These are phyloP conservation scores for Dione vanillae DNA, from an alignment of 2,888 invertebrate species.

Conservation along the genomic window DNA sequence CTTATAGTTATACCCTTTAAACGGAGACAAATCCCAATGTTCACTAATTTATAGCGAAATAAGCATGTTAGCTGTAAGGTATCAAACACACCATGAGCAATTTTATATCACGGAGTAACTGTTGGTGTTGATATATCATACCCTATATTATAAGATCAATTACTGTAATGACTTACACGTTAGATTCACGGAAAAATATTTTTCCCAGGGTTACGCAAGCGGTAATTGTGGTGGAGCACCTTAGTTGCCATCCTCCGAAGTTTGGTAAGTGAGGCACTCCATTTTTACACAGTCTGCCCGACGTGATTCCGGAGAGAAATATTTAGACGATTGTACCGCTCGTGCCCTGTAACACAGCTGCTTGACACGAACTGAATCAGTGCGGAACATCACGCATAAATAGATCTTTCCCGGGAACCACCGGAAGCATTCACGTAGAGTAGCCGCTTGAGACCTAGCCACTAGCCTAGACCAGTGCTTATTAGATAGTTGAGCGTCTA, in stretches of 20 bases:
- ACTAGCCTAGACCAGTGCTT: conserved; percentile 72
- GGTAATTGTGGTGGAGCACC: conserved; percentile 85
- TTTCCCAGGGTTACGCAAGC: conserved; percentile 85
- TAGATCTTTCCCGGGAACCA: conserved; percentile 83
- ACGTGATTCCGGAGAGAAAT: conserved; percentile 84
- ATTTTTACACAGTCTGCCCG: conserved; percentile 83
- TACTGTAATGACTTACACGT: conserved; percentile 82
- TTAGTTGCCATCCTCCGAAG: conserved; percentile 84
- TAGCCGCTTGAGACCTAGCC: conserved; percentile 76
- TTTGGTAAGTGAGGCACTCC: conserved; percentile 85
- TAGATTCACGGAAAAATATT: conserved; percentile 85
- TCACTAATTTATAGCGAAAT: conserved; percentile 66
- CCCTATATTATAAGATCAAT: conserved; percentile 71
- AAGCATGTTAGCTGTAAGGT: conserved; percentile 76
- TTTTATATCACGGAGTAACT: conserved; percentile 65
- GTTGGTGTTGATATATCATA: conserved; percentile 57
- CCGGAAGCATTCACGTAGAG: conserved; percentile 78
- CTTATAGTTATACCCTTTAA: conserved; percentile 55
- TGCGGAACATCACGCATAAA: conserved; percentile 83
- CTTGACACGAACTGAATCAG: conserved; percentile 72
- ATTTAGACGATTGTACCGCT: conserved; percentile 84
- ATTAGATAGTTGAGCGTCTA: conserved; percentile 70
- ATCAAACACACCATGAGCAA: conserved; percentile 66
- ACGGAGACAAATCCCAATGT: conserved; percentile 55
- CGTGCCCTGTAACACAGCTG: conserved; percentile 74